These are phyloP conservation scores for Ianthella basta DNA, from an alignment of 37 sponge, comb jelly and placozoan genomes.

Conservation along the genomic window DNA sequence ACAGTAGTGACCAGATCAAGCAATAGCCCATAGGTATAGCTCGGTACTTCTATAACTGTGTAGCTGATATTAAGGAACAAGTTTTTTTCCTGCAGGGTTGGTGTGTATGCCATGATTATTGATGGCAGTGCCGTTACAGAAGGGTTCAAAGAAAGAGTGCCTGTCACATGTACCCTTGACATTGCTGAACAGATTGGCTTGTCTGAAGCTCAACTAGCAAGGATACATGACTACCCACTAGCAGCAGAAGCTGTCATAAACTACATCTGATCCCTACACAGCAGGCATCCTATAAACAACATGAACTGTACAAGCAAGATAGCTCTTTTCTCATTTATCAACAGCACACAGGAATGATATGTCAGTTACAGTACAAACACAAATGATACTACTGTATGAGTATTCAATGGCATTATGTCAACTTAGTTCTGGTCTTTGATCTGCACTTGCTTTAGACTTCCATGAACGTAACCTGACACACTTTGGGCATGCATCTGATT, in stretches of 20 bases:
- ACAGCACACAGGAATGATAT: not conserved
- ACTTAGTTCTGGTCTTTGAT: no score
- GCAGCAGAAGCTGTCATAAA: not conserved
- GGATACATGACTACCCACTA: constrained; percentile 1
- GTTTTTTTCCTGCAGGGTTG: not conserved
- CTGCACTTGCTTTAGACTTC: not conserved
- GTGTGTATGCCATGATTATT: constrained; percentile 11
- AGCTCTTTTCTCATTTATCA: no score
- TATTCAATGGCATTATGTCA: not conserved
- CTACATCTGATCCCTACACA: no score
- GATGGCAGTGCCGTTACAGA: not conserved
- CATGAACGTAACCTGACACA: constrained; percentile 23
- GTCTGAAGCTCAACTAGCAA: not conserved
- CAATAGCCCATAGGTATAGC: not conserved
- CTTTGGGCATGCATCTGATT: constrained; percentile 34
- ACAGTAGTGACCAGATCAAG: not conserved
- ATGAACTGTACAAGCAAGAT: no score
- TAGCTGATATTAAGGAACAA: not conserved
- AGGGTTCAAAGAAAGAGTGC: not conserved
- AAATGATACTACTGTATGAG: not conserved
- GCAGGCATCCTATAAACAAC: no score
- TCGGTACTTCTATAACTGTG: not conserved
- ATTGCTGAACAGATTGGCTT: not conserved
- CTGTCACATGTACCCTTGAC: not conserved
- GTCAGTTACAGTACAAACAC: not conserved